A percentile compares a stretch with the other conserved stretches of the same genome.
These are phyloP conservation scores for Cervus canadensis DNA, from an alignment of 2,113 vertebrate species.

Conservation along the genomic window DNA sequence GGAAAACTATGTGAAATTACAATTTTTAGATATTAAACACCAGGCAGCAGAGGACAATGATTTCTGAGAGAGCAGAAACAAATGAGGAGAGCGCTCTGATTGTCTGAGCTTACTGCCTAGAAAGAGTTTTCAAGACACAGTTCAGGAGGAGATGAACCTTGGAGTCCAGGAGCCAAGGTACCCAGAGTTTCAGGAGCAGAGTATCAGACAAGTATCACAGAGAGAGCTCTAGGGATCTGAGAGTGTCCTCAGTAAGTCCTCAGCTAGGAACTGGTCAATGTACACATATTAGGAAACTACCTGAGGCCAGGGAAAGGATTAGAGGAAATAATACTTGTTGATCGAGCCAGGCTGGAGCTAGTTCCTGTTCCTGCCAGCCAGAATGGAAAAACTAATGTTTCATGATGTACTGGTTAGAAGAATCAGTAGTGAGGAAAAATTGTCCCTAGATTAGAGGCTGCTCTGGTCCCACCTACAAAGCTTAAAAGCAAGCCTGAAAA, in stretches of 20 bases:
- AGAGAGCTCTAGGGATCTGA: neutral
- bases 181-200: neutral
- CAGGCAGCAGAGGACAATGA: neutral
- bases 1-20: neutral
- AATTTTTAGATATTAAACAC: neutral
- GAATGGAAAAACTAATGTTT: neutral
- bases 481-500: conserved; percentile 5
- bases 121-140: neutral
- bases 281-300: neutral
- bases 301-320: neutral
- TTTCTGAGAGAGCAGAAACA: neutral
- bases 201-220: neutral
- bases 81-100: neutral
- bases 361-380: neutral
- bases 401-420: neutral
- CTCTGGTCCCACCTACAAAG: neutral
- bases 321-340: neutral
- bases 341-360: neutral
- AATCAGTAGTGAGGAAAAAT: neutral
- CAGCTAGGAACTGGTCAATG: neutral
- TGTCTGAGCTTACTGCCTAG: neutral
- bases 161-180: neutral
- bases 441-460: neutral
- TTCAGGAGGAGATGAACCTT: neutral
- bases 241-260: neutral